Conservation (phyloP, 2,888 invertebrate species). For the Pristionchus arcanus region DNA sequence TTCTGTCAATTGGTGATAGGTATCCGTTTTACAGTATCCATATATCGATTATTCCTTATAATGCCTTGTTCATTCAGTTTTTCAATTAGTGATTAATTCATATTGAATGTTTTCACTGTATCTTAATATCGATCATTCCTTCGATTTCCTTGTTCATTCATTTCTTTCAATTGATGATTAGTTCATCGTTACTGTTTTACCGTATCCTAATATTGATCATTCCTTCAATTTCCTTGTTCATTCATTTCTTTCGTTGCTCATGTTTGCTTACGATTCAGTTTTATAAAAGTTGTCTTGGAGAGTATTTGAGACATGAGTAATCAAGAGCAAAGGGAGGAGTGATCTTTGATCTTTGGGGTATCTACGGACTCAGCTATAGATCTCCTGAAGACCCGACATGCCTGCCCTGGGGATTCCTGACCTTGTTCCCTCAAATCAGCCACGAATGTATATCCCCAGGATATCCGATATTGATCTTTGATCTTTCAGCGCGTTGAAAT, state of each 20-base stretch:
- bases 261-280: constrained; percentile 28
- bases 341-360: not conserved
- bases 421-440: too few relatives aligned
- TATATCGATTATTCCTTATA: constrained; percentile 11
- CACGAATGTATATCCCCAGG: too few relatives aligned
- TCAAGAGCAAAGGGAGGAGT: not conserved
- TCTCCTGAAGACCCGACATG: too few relatives aligned
- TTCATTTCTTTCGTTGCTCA: not conserved
- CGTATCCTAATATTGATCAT: not conserved
- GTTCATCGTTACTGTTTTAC: too few relatives aligned
- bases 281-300: constrained; percentile 24
- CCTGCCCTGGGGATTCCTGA: too few relatives aligned
- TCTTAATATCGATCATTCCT: not conserved
- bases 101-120: not conserved
- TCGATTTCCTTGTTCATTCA: not conserved
- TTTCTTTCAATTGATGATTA: not conserved
- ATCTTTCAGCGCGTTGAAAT: constrained; percentile 37
- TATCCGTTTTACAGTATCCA: not conserved
- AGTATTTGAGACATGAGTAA: not conserved
- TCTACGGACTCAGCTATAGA: too few relatives aligned
- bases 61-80: not conserved
- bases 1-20: not conserved
- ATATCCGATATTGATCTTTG: not conserved
- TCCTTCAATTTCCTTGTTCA: not conserved
- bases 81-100: not conserved